phyloP scores from a whole-genome alignment of 2,113 vertebrate species.

The Eurystomus gularis region DNA sequence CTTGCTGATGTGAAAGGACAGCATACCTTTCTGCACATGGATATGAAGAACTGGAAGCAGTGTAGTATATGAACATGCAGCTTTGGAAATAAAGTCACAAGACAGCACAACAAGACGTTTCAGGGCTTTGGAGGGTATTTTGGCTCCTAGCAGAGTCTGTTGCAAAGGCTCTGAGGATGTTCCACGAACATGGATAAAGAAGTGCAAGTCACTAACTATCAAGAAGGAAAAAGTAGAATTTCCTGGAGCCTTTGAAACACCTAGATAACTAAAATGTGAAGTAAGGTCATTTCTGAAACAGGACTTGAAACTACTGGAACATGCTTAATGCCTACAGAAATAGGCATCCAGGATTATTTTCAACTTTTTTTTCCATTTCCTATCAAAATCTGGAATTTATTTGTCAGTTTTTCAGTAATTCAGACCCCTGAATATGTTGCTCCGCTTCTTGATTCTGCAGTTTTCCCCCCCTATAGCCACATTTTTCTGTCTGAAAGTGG shows the following conservation, averaged over 20 bases:
- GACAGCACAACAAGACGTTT: neutral
- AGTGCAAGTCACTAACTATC: neutral
- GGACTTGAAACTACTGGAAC: neutral
- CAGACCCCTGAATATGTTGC: neutral
- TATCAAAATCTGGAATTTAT: neutral
- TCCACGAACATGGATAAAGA: neutral
- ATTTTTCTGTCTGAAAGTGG: neutral
- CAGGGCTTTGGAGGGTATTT: neutral
- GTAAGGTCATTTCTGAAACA: neutral
- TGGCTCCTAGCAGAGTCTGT: neutral
- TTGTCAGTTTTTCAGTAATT: neutral
- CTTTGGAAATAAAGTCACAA: neutral
- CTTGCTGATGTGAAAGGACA: neutral
- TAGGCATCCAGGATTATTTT: neutral
- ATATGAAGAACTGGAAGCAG: neutral
- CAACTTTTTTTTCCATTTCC: neutral
- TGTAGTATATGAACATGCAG: neutral
- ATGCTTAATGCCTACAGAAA: neutral
- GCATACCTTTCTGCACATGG: neutral
- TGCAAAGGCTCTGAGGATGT: neutral
- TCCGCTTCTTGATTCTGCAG: neutral
- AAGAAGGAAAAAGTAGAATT: neutral
- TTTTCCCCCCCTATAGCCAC: neutral
- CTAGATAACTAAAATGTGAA: neutral
- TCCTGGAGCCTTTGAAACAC: neutral